Base-by-base conservation (phyloP, 2,797 vertebrate genomes). In the Channallabes apus region DNA sequence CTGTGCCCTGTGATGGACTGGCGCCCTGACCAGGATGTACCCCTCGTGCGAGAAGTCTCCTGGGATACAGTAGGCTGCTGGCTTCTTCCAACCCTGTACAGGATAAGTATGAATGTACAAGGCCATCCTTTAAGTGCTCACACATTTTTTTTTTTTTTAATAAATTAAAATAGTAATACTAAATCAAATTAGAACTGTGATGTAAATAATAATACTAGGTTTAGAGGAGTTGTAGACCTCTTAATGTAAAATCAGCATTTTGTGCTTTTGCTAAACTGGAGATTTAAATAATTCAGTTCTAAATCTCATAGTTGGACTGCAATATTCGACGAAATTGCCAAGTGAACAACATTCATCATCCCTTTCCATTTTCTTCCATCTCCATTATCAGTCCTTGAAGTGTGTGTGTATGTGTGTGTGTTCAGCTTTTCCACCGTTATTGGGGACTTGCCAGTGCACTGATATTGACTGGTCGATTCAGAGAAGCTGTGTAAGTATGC, bases 401-500 rank as follows among this genome's bases (percentile, higher is more conserved):
- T 56, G 64, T 38, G 29, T 61, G 69, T 22, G 71, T 32, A 29
- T 38, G 8, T 68, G 15, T 56, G 27, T 29, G 54, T 56, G 54
- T 65, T 76, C 38, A 65, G 41, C 54, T 69, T 69, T 51, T 67
- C n/a, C n/a, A 64, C 58, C 35, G 38, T 80, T 85, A 80, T 15
- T 61, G 46, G 38, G 32, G 41, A 85, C 68, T 69, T 80, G 61
- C 73, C 46, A 83, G 73, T 78, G 61, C 29, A 35, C 58, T 72
- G 77, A 72, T 72, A 72, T 72, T 80, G 84, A 29, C 77, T 58
- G n/a, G 67, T 67, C 14, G 27, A 69, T 68, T 80, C 24, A 4
- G 56, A 69, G 76, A 84, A 41, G 75, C 58, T 80, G 77, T 80
- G 77, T 64, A 80, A 72, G 65, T 85, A 64, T 69, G 72, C n/a